A percentile compares a stretch with the other conserved stretches of the same genome.
Evolutionary conservation across 2,113 vertebrate species (phyloP).

Genomic region (Ophthalmolycus amberensis): DNA sequence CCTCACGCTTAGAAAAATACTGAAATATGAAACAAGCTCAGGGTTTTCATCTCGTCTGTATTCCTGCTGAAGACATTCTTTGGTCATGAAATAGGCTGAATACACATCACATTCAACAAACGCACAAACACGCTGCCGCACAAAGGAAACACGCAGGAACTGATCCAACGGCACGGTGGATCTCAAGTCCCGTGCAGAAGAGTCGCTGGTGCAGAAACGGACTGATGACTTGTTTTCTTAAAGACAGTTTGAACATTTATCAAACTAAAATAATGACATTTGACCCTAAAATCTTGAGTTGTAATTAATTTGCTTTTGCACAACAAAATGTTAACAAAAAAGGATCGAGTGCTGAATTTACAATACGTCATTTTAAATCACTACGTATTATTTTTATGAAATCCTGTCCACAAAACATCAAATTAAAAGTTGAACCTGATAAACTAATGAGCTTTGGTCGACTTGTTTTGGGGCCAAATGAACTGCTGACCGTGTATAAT

Average conservation of each 20-base stretch:
- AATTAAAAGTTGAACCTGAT: not conserved
- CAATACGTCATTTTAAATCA: slow-evolving; percentile 1
- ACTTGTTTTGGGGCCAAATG: not conserved
- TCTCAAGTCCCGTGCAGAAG: slow-evolving; percentile 1
- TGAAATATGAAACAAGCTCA: slow-evolving; percentile 46
- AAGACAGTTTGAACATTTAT: not conserved
- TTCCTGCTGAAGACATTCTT: slow-evolving; percentile 78
- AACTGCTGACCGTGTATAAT: not conserved
- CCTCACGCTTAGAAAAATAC: slow-evolving; percentile 55
- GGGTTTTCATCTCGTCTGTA: slow-evolving; percentile 38
- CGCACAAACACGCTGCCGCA: slow-evolving; percentile 45
- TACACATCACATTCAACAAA: slow-evolving; percentile 23
- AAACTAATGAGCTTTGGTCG: not conserved
- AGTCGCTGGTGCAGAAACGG: slow-evolving; percentile 30
- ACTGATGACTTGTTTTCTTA: not conserved
- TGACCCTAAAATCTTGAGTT: not conserved
- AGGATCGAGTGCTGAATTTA: not conserved
- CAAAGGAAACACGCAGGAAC: slow-evolving; percentile 61
- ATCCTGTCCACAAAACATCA: slow-evolving; percentile 3
- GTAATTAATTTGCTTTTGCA: not conserved
- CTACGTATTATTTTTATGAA: not conserved
- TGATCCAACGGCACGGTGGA: not conserved
- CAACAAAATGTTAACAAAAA: slow-evolving; percentile 7
- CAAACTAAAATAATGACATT: not conserved
- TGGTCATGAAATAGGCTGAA: slow-evolving; percentile 72